Conservation (phyloP, 1,140 invertebrate genomes). For the Colletes latitarsis region DNA sequence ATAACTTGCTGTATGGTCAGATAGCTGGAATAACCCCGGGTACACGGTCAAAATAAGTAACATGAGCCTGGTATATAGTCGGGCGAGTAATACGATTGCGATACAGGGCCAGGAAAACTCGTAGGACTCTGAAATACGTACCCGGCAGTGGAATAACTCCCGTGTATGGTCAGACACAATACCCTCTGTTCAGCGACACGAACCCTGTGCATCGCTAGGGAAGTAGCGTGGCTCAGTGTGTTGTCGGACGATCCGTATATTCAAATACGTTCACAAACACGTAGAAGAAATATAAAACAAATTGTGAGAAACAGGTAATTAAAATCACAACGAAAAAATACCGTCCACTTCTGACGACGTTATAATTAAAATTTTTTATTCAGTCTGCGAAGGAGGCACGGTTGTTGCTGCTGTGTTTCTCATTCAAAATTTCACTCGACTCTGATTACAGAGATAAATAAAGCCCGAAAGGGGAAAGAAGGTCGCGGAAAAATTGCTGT, state of each 20-base stretch:
- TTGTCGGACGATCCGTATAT: background rate
- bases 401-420: too few species aligned
- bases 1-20: slow-evolving; percentile 42
- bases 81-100: slow-evolving; percentile 2
- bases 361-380: too few species aligned
- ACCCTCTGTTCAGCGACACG: background rate
- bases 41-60: slow-evolving; percentile 45
- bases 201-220: background rate
- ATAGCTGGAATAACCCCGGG: slow-evolving; percentile 44
- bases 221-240: background rate
- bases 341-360: too few species aligned
- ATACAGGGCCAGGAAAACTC: slow-evolving; percentile 26
- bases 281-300: too few species aligned
- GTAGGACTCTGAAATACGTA: slow-evolving; percentile 23
- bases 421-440: too few species aligned
- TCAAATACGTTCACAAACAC: too few species aligned
- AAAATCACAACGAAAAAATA: too few species aligned
- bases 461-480: too few species aligned
- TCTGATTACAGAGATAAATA: too few species aligned
- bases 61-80: slow-evolving; percentile 13
- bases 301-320: too few species aligned
- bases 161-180: background rate
- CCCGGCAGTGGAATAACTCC: slow-evolving; percentile 15
- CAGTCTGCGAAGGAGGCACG: too few species aligned
- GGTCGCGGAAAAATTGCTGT: background rate